Base-by-base conservation (phyloP, 2,797 vertebrate genomes). In the Ctenosaura bakeri region DNA sequence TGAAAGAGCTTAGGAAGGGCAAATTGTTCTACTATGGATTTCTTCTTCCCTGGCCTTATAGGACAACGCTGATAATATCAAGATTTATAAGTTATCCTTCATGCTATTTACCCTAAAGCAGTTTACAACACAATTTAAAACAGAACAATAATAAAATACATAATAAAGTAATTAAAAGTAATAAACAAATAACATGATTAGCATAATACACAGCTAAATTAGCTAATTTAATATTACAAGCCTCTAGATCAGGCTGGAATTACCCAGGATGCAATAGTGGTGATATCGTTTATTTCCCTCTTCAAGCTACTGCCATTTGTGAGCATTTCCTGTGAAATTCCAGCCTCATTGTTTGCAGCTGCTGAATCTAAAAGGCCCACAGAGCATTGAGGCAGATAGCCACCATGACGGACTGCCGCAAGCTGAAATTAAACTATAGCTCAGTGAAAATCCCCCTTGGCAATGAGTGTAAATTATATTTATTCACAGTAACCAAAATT, bases 401-500 rank as follows among this genome's bases (percentile, higher is more conserved):
- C 86, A 90, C 50, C 59, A 46, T 83, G 80, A 90, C 83, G 73
- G 80, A 83, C 46, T 84, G 90, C 86, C 54, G 32, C 74, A 88
- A 88, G 64, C 81, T 78, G 80, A 83, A 90, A 90, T 90, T 90
- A 87, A 90, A 78, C 86, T 87, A 83, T 69, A 90, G 86, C 73
- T 88, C 71, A 71, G 59, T 46, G 62, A 78, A 88, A 88, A 56
- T 42, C 59, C 90, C 90, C 73, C 89, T 79, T 79, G 80, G 86
- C 90, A 90, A 90, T 64, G 83, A 88, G 90, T 88, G 80, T 83
- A 90, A 90, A 90, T 90, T 90, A 90, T 90, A 83, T 90, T 90
- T 83, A 90, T 85, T 84, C 88, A 50, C 20, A 90, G 35, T 92
- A 91, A 91, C 92, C 90, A 66, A 93, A 95, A 96, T 95, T 94